These are phyloP conservation scores for Pipistrellus pipistrellus DNA, from an alignment of 2,797 vertebrate species.

Conservation along the genomic window DNA sequence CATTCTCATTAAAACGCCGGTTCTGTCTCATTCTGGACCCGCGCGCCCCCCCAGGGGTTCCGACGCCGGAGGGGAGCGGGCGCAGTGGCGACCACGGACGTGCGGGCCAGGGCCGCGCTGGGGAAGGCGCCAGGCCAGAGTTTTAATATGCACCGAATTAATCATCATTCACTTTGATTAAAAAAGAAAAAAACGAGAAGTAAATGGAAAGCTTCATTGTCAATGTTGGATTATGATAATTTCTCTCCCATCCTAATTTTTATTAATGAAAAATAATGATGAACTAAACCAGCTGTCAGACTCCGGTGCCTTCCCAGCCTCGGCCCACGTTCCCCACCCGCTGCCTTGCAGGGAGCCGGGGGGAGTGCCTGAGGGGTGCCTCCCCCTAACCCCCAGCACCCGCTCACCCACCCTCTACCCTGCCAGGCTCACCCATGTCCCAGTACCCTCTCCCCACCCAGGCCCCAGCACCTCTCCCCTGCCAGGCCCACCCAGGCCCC, in stretches of 20 bases:
- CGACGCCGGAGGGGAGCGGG: conserved; percentile 82
- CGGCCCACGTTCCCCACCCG: rapidly evolving
- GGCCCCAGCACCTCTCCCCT: background rate
- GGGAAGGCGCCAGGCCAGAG: conserved; percentile 69
- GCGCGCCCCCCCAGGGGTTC: conserved; percentile 56
- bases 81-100: conserved; percentile 78
- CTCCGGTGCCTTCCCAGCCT: background rate
- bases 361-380: background rate
- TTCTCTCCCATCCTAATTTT: conserved; percentile 43
- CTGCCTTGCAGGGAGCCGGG: rapidly evolving
- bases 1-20: conserved; percentile 85
- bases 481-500: background rate
- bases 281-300: background rate
- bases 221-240: background rate
- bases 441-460: background rate
- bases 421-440: background rate
- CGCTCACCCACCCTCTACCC: background rate
- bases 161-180: conserved; percentile 71
- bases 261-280: conserved; percentile 56
- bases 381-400: background rate
- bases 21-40: conserved; percentile 80
- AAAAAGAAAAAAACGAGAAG: conserved; percentile 6
- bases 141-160: conserved; percentile 60
- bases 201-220: background rate
- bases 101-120: conserved; percentile 69